Evolutionary conservation across 2,797 vertebrate genomes (phyloP), one percentile per base, ranked within the genome.

Genomic region (Valencia hispanica): DNA sequence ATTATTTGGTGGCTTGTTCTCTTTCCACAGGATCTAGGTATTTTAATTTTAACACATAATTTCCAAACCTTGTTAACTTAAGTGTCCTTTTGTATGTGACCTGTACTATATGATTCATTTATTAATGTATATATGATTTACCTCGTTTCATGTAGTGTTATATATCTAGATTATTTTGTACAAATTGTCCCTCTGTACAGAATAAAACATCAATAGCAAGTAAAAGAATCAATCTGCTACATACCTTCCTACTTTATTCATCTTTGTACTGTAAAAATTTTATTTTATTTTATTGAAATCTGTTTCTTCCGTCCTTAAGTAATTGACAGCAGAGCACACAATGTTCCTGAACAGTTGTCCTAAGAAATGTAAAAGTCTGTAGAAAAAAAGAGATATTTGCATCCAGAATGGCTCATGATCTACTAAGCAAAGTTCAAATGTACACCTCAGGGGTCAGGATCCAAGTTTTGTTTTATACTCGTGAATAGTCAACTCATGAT

Each of bases 81-180:
- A 97, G 97, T 97, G 97, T 98, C 97, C 97, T 97, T 97, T 97
- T 97, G 96, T 96, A 96, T 97, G 96, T 96, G 96, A 97, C 95
- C 95, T 96, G 96, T 97, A 96, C 93, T 93, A 95, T 95, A 96
- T 95, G 95, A 97, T 96, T 97, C 96, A 97, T 97, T 98, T 97
- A 97, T 96, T 97, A 97, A 96, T 99, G 98, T 98, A 98, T 96
- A 99, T 97, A 98, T 97, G 96, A 97, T 97, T 97, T 99, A 97
- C 96, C 95, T 98, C 97, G 97, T 97, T 98, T 98, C 97, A 97
- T 96, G 97, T 96, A 95, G 94, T 95, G 96, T 97, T 97, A 97
- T 96, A 96, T 97, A 96, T 98, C 97, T 95, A 98, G 97, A 97
- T 97, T 96, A 96, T 97, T 99, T 98, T 98, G 98, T 98, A 98